Conservation (phyloP, 2,797 vertebrate genomes). For the Sebastes oblongus region DNA sequence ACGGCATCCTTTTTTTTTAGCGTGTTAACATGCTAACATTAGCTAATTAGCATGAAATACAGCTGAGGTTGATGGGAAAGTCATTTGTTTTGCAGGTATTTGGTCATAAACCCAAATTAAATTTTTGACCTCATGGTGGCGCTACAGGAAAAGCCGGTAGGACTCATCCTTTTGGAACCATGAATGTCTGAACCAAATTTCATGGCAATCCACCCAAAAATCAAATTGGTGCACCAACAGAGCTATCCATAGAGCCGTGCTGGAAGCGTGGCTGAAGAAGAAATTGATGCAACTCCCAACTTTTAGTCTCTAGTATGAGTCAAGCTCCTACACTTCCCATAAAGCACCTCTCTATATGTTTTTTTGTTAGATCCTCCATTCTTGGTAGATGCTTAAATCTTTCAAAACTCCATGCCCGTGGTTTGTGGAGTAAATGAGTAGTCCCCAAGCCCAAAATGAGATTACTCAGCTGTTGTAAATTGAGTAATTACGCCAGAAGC, state of each 20-base stretch:
- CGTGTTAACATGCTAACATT: neutral
- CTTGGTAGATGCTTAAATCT: neutral
- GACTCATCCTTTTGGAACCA: neutral
- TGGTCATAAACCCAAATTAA: neutral
- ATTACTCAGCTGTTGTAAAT: neutral
- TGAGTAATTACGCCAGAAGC: neutral
- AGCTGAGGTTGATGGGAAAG: neutral
- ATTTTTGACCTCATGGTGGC: neutral
- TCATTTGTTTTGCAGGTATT: neutral
- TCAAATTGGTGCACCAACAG: neutral
- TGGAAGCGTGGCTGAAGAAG: neutral
- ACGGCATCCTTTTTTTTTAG: neutral
- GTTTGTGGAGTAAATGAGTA: neutral
- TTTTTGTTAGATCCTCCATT: neutral
- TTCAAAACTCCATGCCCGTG: neutral
- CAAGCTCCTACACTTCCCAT: neutral
- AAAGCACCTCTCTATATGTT: neutral
- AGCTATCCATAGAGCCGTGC: neutral
- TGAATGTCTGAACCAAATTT: neutral
- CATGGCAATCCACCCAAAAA: neutral
- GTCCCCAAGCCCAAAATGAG: neutral
- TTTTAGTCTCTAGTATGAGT: neutral
- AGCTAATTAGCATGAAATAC: neutral
- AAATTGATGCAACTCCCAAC: neutral
- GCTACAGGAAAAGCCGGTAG: neutral